A percentile compares a stretch with the other conserved stretches of the same genome.
Evolutionary conservation across 2,113 vertebrate genomes (phyloP).

Genomic region (Poeciliopsis turrubarensis): DNA sequence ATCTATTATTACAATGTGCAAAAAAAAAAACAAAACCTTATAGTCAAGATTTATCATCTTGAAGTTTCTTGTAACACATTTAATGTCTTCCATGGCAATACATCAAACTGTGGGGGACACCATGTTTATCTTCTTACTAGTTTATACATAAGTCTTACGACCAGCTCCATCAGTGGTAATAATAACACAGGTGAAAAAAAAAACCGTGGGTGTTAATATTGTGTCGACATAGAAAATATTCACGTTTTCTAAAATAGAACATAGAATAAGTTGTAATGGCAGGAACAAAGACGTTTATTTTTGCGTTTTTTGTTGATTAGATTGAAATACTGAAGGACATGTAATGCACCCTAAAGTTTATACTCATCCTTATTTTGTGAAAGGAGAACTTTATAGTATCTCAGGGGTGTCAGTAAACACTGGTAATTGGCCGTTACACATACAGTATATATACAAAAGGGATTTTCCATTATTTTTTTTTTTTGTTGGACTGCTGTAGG

Average conservation of each 20-base stretch:
- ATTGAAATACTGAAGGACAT: too few relatives aligned
- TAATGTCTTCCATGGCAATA: background rate
- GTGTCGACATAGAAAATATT: background rate
- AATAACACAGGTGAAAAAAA: background rate
- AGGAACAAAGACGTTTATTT: background rate
- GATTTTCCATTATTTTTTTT: too few relatives aligned
- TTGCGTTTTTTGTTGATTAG: background rate
- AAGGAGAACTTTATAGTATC: too few relatives aligned
- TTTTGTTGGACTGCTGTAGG: too few relatives aligned
- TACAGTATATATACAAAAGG: too few relatives aligned
- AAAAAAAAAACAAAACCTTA: slow-evolving; percentile 12
- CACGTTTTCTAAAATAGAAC: background rate
- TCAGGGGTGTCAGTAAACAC: too few relatives aligned
- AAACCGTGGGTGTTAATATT: background rate
- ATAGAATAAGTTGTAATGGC: background rate
- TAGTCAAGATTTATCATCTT: slow-evolving; percentile 36
- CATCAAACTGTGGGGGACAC: slow-evolving; percentile 6
- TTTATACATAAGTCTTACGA: background rate
- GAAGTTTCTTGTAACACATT: slow-evolving; percentile 9
- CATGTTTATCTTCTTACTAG: background rate
- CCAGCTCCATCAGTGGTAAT: background rate
- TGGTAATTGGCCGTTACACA: too few relatives aligned
- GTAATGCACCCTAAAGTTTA: too few relatives aligned
- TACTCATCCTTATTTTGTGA: too few relatives aligned
- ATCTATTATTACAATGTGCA: slow-evolving; percentile 55